Evolutionary conservation across 2,797 vertebrate species (phyloP).

Genomic region (Ctenochaetus hawaiiensis): DNA sequence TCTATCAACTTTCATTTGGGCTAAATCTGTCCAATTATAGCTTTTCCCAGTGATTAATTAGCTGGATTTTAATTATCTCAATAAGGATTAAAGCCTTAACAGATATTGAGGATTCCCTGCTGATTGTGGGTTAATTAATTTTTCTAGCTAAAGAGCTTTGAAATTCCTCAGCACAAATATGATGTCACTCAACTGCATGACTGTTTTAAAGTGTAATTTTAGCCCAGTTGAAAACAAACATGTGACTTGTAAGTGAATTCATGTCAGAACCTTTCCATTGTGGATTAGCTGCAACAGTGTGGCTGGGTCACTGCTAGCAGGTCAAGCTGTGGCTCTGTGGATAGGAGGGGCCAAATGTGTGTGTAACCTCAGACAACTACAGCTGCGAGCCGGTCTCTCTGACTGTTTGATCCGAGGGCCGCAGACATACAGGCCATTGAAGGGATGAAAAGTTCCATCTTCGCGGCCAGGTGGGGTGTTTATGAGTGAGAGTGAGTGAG

Average conservation of each 20-base stretch:
- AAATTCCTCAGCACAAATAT: slow-evolving; percentile 16
- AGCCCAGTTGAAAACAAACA: neutral
- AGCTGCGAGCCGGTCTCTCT: slow-evolving; percentile 82
- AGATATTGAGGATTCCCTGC: slow-evolving; percentile 36
- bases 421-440: slow-evolving; percentile 92
- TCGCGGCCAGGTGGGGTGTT: slow-evolving; percentile 61
- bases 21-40: slow-evolving; percentile 38
- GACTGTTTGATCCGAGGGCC: slow-evolving; percentile 88
- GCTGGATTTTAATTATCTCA: slow-evolving; percentile 51
- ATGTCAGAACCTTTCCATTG: neutral
- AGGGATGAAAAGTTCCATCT: slow-evolving; percentile 91
- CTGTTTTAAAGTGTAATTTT: neutral
- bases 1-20: slow-evolving; percentile 33
- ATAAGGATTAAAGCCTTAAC: slow-evolving; percentile 41
- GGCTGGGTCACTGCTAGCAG: neutral
- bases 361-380: slow-evolving; percentile 20
- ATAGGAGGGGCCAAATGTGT: neutral
- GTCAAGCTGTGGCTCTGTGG: slow-evolving; percentile 11
- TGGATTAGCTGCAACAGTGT: slow-evolving; percentile 1
- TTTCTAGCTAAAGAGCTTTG: slow-evolving; percentile 25
- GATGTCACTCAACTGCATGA: neutral
- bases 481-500: slow-evolving; percentile 41
- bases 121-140: slow-evolving; percentile 48
- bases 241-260: too few species aligned
- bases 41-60: slow-evolving; percentile 47